Conservation (phyloP, 2,113 vertebrate genomes). For the Uropsilus gracilis region DNA sequence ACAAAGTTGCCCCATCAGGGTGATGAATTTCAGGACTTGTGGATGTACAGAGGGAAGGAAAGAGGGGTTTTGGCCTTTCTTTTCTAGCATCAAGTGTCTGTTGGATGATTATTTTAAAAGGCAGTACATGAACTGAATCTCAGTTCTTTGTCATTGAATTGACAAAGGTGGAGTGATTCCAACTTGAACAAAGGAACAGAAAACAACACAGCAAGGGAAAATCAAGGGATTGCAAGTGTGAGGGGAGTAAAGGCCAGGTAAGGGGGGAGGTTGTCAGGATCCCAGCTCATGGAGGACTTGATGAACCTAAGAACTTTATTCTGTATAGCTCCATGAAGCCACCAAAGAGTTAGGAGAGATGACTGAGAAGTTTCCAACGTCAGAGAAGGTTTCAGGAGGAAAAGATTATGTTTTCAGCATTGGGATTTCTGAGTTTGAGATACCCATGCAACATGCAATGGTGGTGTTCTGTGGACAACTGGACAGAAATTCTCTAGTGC, state of each 20-base stretch:
- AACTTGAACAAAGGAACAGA: background rate
- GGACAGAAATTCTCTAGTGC: background rate
- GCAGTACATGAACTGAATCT: background rate
- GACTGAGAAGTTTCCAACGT: background rate
- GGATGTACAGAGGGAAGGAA: background rate
- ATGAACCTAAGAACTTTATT: background rate
- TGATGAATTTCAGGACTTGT: background rate
- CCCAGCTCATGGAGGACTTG: background rate
- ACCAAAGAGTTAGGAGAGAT: background rate
- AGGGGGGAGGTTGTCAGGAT: background rate
- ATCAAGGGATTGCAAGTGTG: background rate
- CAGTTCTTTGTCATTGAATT: background rate
- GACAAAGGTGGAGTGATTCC: background rate
- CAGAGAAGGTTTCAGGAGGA: background rate
- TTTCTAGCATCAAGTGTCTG: background rate
- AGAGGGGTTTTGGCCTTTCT: background rate
- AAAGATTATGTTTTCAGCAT: background rate
- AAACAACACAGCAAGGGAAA: background rate
- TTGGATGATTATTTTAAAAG: background rate
- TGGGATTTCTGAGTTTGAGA: background rate
- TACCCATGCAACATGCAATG: background rate
- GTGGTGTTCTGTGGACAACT: background rate
- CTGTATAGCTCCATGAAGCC: background rate
- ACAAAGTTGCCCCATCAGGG: background rate
- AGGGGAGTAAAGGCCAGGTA: background rate